A percentile compares a stretch with the other conserved stretches of the same genome.
These are phyloP conservation scores for Macrobrachium rosenbergii DNA, from an alignment of 1,140 invertebrate genomes.

Conservation along the genomic window DNA sequence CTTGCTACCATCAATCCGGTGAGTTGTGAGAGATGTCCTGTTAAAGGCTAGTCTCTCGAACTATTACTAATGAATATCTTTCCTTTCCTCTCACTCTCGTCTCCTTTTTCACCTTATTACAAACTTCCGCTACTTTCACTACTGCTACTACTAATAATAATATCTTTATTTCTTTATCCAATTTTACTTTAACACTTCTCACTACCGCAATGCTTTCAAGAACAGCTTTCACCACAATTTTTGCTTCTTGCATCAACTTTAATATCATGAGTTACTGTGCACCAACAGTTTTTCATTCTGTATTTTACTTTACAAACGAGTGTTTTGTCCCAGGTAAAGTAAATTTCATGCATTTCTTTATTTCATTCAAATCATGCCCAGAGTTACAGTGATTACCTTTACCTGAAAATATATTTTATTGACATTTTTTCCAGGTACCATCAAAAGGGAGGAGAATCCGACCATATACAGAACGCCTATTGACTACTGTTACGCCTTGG, in stretches of 20 bases:
- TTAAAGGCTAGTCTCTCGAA: neutral
- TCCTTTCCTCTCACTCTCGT: neutral
- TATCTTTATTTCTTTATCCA: constrained; percentile 6
- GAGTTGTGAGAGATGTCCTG: constrained; percentile 19
- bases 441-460: constrained; percentile 72
- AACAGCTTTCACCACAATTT: too few relatives aligned
- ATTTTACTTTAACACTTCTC: too few relatives aligned
- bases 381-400: too few relatives aligned
- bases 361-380: too few relatives aligned
- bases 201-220: too few relatives aligned
- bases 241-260: too few relatives aligned
- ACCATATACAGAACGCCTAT: constrained; percentile 74
- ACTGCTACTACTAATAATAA: neutral
- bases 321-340: neutral
- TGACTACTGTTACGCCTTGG: constrained; percentile 71
- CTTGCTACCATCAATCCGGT: constrained; percentile 75
- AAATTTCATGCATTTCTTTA: constrained; percentile 1
- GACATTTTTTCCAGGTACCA: constrained; percentile 67
- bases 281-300: too few relatives aligned
- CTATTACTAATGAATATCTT: neutral
- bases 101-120: neutral
- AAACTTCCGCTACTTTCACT: neutral
- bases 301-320: neutral
- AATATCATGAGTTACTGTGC: too few relatives aligned
- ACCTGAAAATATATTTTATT: too few relatives aligned